A percentile compares a stretch with the other conserved stretches of the same genome.
Conservation (phyloP, 1,140 invertebrate species). For the Pygmarrhopalites habei region DNA sequence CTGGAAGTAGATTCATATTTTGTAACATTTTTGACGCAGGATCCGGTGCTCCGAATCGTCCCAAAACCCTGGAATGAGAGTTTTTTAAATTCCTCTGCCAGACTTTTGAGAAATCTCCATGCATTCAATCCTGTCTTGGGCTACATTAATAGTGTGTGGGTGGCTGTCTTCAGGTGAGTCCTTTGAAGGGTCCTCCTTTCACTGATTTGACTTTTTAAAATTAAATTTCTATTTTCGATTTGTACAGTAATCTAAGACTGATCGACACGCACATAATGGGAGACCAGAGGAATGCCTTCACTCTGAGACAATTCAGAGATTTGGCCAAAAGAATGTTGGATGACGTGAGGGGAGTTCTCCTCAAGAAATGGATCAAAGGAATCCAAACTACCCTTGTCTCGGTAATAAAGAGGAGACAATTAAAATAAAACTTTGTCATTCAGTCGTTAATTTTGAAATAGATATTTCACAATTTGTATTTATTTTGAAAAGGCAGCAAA, state of each 20-base stretch:
- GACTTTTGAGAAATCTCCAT: conserved; percentile 59
- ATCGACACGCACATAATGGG: conserved; percentile 51
- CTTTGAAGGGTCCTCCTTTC: neutral
- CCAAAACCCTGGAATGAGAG: conserved; percentile 56
- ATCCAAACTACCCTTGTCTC: conserved; percentile 51
- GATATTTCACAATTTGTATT: neutral
- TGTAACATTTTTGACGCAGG: no score
- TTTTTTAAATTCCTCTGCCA: conserved; percentile 47
- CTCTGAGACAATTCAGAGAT: conserved; percentile 51
- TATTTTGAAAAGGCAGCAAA: conserved; percentile 57
- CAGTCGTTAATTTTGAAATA: no score
- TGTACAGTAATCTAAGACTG: conserved; percentile 48
- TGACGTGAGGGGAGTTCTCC: conserved; percentile 48
- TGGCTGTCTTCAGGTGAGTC: conserved; percentile 61
- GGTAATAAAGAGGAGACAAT: no score
- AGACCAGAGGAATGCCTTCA: conserved; percentile 47
- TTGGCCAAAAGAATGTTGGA: conserved; percentile 50
- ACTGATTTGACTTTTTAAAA: neutral
- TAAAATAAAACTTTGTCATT: no score
- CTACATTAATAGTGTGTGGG: conserved; percentile 74
- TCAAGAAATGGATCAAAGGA: conserved; percentile 55
- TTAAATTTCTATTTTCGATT: conserved; percentile 27
- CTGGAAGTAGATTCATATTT: no score
- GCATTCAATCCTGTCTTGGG: conserved; percentile 73
- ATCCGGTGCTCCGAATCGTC: conserved; percentile 51